Conservation (phyloP, 2,113 vertebrate species). For the Platanista minor region DNA sequence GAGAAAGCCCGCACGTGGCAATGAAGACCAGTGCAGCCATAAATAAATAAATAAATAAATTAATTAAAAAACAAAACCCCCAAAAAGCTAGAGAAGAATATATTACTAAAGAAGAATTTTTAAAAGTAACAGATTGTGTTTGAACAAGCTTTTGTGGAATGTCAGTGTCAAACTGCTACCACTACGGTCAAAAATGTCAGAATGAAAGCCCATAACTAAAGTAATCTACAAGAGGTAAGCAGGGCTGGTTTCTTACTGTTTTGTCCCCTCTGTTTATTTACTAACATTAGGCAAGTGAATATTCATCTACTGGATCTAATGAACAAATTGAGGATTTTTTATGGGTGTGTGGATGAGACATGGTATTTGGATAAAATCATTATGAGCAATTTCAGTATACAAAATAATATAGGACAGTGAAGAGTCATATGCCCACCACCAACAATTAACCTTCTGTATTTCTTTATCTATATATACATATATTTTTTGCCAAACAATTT, state of each 20-base stretch:
- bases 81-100: no score
- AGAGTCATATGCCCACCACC: background rate
- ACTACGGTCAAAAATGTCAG: background rate
- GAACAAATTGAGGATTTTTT: background rate
- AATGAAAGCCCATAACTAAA: background rate
- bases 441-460: background rate
- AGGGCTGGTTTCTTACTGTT: background rate
- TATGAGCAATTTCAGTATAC: background rate
- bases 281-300: background rate
- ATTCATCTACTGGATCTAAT: background rate
- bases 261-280: background rate
- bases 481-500: background rate
- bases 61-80: no score
- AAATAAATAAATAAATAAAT: fast-evolving
- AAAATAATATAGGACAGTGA: background rate
- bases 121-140: background rate
- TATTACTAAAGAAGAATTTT: background rate
- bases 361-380: background rate
- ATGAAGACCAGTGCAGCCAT: no score
- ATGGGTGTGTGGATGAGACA: background rate
- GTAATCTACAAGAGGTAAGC: background rate
- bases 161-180: background rate
- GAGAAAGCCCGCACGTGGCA: no score
- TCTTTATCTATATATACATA: background rate
- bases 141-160: background rate